Evolutionary conservation across 2,797 vertebrate species (phyloP).

Genomic region (Pipistrellus pipistrellus): DNA sequence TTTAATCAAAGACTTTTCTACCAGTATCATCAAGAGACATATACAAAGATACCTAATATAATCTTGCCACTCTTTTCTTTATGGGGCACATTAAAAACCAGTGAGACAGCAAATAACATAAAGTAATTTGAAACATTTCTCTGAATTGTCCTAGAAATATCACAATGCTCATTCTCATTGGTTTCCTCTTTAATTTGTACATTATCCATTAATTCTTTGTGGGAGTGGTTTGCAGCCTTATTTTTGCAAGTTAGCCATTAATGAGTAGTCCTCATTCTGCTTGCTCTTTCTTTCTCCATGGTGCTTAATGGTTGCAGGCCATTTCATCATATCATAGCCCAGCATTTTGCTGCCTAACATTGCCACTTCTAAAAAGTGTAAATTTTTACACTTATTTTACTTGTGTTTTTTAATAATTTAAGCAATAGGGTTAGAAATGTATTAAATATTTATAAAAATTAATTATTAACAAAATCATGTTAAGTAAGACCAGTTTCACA

Average conservation of each 20-base stretch:
- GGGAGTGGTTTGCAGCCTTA: background rate
- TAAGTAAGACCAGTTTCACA: conserved; percentile 57
- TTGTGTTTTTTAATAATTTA: conserved; percentile 76
- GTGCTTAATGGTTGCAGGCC: background rate
- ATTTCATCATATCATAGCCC: background rate
- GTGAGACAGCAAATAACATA: conserved; percentile 74
- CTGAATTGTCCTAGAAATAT: conserved; percentile 83
- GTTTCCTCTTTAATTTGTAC: conserved; percentile 65
- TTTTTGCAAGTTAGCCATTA: conserved; percentile 69
- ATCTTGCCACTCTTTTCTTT: conserved; percentile 67
- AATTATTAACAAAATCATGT: conserved; percentile 81
- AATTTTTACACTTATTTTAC: conserved; percentile 66
- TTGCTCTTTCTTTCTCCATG: background rate
- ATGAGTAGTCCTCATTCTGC: conserved; percentile 23
- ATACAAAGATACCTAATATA: conserved; percentile 64
- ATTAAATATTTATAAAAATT: conserved; percentile 75
- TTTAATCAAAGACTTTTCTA: conserved; percentile 76
- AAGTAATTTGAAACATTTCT: conserved; percentile 83
- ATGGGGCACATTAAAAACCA: conserved; percentile 71
- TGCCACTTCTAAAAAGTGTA: conserved; percentile 71
- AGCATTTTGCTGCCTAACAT: conserved; percentile 38
- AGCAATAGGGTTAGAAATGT: conserved; percentile 61
- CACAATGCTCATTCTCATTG: conserved; percentile 57
- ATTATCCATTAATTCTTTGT: conserved; percentile 47
- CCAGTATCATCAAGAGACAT: conserved; percentile 62